Evolutionary conservation across 1,140 invertebrate species (phyloP).

Genomic region (Ceratina japonica): DNA sequence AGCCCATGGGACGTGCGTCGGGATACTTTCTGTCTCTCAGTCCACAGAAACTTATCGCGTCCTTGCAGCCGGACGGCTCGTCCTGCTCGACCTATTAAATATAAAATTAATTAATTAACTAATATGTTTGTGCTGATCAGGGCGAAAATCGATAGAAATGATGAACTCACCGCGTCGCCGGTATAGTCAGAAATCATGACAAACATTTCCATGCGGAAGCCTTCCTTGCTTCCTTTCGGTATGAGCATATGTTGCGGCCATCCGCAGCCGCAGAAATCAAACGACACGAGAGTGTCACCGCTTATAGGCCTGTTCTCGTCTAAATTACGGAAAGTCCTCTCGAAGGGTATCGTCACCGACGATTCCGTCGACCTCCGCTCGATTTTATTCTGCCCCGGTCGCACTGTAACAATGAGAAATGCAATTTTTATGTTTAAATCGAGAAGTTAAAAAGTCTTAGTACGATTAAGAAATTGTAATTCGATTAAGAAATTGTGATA

Average conservation of each 20-base stretch:
- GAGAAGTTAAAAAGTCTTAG: too few species aligned
- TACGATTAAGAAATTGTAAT: too few species aligned
- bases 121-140: too few species aligned
- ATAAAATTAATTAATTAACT: background rate
- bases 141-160: background rate
- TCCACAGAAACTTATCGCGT: constrained; percentile 85
- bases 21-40: constrained; percentile 84
- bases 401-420: constrained; percentile 75
- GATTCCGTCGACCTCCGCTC: constrained; percentile 83
- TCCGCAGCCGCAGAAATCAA: constrained; percentile 92
- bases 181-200: constrained; percentile 90
- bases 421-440: too few species aligned
- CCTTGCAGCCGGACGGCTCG: constrained; percentile 79
- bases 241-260: constrained; percentile 93
- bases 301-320: constrained; percentile 80
- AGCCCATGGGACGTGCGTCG: constrained; percentile 85
- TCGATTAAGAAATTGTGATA: too few species aligned
- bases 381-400: constrained; percentile 83
- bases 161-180: constrained; percentile 83
- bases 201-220: constrained; percentile 86
- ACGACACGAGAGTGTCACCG: constrained; percentile 79
- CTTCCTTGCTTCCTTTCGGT: constrained; percentile 85
- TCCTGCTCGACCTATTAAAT: constrained; percentile 80
- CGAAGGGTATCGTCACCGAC: constrained; percentile 87
- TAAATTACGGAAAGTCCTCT: constrained; percentile 84